These are phyloP conservation scores for Empis stercorea DNA, from an alignment of 2,888 invertebrate genomes.

Conservation along the genomic window DNA sequence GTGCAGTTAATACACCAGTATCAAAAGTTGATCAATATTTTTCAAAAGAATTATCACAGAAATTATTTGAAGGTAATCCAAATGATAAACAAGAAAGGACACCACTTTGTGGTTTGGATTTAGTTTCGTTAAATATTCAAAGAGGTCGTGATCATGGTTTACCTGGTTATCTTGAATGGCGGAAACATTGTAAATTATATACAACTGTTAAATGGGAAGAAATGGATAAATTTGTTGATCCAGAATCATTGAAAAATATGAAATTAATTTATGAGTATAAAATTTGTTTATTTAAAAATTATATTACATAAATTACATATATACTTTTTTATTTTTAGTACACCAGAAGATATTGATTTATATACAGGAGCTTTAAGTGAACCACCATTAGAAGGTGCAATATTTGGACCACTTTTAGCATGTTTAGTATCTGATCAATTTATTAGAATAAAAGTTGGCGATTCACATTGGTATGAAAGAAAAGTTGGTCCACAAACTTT, in stretches of 20 bases:
- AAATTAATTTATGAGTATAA: conserved; percentile 49
- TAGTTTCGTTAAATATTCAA: conserved; percentile 80
- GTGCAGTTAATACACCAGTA: conserved; percentile 53
- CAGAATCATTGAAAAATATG: conserved; percentile 48
- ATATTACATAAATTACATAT: neutral
- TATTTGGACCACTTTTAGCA: conserved; percentile 73
- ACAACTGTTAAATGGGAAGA: conserved; percentile 50
- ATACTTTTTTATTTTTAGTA: conserved; percentile 27
- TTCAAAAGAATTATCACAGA: conserved; percentile 31
- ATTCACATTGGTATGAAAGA: conserved; percentile 83
- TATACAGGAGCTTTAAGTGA: conserved; percentile 83
- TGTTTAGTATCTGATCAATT: conserved; percentile 82
- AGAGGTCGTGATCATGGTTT: conserved; percentile 81
- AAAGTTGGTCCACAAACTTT: conserved; percentile 50
- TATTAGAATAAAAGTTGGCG: conserved; percentile 62
- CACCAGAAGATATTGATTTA: conserved; percentile 74
- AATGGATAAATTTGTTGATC: conserved; percentile 50
- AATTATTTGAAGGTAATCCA: conserved; percentile 26
- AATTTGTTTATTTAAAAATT: neutral
- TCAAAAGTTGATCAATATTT: conserved; percentile 36
- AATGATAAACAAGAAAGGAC: neutral
- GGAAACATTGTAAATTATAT: conserved; percentile 59
- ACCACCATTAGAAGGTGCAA: conserved; percentile 50
- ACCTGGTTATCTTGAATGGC: conserved; percentile 63
- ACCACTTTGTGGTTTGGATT: conserved; percentile 59